Percentiles rank a stretch among this genome's conserved stretches.
These are phyloP conservation scores for Euschistus heros DNA, from an alignment of 1,140 invertebrate genomes.

Conservation along the genomic window DNA sequence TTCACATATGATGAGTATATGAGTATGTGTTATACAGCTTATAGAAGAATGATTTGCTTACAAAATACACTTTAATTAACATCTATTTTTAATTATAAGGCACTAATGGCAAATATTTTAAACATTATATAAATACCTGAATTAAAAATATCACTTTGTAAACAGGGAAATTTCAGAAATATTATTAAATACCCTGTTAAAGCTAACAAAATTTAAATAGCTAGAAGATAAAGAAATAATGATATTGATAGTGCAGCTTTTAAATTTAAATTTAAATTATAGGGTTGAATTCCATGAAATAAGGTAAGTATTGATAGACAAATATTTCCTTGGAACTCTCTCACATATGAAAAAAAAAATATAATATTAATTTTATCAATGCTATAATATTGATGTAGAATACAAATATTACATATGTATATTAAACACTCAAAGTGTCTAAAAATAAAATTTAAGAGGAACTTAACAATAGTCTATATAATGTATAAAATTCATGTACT, in stretches of 20 bases:
- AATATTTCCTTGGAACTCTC: too few species aligned
- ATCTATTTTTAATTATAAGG: background rate
- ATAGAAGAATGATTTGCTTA: background rate
- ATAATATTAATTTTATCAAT: too few species aligned
- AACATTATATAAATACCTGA: slow-evolving; percentile 12
- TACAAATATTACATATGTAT: too few species aligned
- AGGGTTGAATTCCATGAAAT: background rate
- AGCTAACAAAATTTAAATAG: background rate
- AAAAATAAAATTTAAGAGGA: too few species aligned
- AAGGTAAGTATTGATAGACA: background rate
- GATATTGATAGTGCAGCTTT: background rate
- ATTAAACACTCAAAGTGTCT: too few species aligned
- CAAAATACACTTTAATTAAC: background rate
- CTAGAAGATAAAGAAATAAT: background rate
- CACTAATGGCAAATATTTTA: slow-evolving; percentile 11
- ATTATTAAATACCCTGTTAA: slow-evolving; percentile 9
- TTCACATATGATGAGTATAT: background rate
- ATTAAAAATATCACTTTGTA: slow-evolving; percentile 11
- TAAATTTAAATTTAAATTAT: background rate
- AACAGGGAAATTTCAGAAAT: slow-evolving; percentile 2
- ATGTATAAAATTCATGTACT: slow-evolving; percentile 1
- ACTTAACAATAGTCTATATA: background rate
- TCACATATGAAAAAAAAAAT: too few species aligned
- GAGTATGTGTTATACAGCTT: background rate
- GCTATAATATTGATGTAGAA: too few species aligned